Evolutionary conservation across 2,888 invertebrate genomes (phyloP), one percentile per base, ranked within the genome.

Genomic region (Caenorhabditis sp.): DNA sequence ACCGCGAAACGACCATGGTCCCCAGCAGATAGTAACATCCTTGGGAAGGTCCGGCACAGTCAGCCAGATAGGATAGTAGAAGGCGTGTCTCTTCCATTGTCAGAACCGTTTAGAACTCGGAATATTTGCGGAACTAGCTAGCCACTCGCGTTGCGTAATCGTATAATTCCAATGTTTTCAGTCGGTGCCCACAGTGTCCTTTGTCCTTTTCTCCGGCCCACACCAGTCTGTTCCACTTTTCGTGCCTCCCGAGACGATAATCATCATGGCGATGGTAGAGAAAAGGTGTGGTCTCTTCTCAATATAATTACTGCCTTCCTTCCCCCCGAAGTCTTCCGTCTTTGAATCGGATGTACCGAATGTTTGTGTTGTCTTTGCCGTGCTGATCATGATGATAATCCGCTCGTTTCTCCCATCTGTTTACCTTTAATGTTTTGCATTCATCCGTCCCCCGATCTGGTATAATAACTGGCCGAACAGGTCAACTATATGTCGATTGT

Each of bases 371-470:
- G 65, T 55, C 65, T 53, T 37, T 41, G 3, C 43, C 41, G 27
- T 55, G 55, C 37, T 63, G 66, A 66, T 66, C 58, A 68, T 68
- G 58, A 59, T 68, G 41, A 68, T 68, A 68, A 68, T 68, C 68
- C 68, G 17, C 35, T 56, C 66, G 37, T 48, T 48, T 56, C 48
- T 48, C 37, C 32, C 58, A 50, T 66, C 59, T 68, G 68, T 68
- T 68, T 68, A 68, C 68, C 58, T 68, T 59, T 68, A 50, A 50
- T 68, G 58, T 68, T 68, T 59, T 59, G 68, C 41, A 13, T 26
- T 2, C 32, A 1, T 27, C 32, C 50, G 35, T 39, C 46, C 45
- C 55, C 53, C 50, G 27, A 58, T 68, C 50, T 55, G 45, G 65
- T 55, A 45, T 65, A 65, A 65, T 65, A 65, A 65, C 37, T 37